A percentile compares a stretch with the other conserved stretches of the same genome.
These are phyloP conservation scores for Bursaphelenchus mucronatus DNA, from an alignment of 1,140 invertebrate genomes.

Conservation along the genomic window DNA sequence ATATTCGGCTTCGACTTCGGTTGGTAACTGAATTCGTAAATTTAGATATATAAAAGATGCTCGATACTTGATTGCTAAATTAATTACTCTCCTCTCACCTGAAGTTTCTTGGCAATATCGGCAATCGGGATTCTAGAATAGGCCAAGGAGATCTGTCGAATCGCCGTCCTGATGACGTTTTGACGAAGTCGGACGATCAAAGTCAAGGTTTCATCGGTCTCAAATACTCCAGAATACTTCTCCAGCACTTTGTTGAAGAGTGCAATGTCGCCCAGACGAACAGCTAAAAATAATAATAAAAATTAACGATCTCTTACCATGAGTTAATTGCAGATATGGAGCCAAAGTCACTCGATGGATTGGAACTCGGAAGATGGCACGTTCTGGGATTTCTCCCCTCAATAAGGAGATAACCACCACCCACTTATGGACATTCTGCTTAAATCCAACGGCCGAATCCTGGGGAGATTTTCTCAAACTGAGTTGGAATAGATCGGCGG, in stretches of 20 bases:
- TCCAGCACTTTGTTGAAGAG: constrained; percentile 88
- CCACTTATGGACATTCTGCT: constrained; percentile 93
- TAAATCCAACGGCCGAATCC: constrained; percentile 91
- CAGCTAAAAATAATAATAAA: constrained; percentile 68
- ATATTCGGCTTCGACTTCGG: constrained; percentile 94
- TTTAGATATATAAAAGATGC: constrained; percentile 1
- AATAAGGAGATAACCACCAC: constrained; percentile 90
- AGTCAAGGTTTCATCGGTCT: constrained; percentile 53
- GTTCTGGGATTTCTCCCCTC: constrained; percentile 92
- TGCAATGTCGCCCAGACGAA: constrained; percentile 85
- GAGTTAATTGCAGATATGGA: constrained; percentile 93
- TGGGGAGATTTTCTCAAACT: constrained; percentile 90
- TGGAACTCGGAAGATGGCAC: constrained; percentile 72
- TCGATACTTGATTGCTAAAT: no score
- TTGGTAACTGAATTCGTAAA: constrained; percentile 69
- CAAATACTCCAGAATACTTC: constrained; percentile 64
- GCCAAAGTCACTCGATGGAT: constrained; percentile 77
- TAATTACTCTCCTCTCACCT: constrained; percentile 55
- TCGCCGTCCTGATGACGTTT: constrained; percentile 98
- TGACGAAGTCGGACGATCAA: constrained; percentile 72
- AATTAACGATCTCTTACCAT: constrained; percentile 65
- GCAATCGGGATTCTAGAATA: constrained; percentile 91
- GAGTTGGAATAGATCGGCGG: constrained; percentile 89
- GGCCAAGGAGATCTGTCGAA: constrained; percentile 88
- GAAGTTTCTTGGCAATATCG: constrained; percentile 87